phyloP scores from a whole-genome alignment of 2,888 invertebrate species.

The Sarcophaga variegata region DNA sequence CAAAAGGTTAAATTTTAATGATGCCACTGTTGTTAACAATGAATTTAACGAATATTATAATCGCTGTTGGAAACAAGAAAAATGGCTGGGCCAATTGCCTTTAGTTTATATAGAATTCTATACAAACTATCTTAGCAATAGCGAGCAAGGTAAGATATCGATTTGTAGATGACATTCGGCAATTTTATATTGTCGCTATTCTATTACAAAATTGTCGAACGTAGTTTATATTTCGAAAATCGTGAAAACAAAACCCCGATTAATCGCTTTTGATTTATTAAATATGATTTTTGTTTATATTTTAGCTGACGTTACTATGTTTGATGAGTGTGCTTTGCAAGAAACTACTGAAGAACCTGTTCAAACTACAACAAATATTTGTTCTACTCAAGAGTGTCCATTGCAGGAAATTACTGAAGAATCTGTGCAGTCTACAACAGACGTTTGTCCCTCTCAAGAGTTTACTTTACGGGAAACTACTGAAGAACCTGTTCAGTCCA shows the following conservation, averaged over 20 bases:
- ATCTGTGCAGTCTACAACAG: too few relatives aligned
- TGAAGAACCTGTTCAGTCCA: too few relatives aligned
- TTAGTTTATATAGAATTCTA: conserved; percentile 26
- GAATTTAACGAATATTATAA: conserved; percentile 61
- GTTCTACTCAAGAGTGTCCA: neutral
- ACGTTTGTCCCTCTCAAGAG: neutral
- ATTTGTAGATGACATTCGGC: neutral
- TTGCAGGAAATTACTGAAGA: neutral
- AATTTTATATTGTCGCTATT: too few relatives aligned
- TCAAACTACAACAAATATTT: neutral
- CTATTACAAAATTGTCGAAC: too few relatives aligned
- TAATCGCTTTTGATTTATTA: neutral
- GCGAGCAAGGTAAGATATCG: conserved; percentile 11
- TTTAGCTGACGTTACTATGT: conserved; percentile 13
- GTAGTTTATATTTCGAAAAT: too few relatives aligned
- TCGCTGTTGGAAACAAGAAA: conserved; percentile 63
- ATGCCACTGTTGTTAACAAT: conserved; percentile 16
- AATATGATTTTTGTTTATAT: neutral
- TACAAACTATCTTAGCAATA: neutral
- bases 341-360: neutral
- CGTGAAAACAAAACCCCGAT: too few relatives aligned
- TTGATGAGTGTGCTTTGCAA: neutral
- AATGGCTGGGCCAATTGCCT: conserved; percentile 53
- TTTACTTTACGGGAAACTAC: too few relatives aligned
- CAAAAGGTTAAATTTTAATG: conserved; percentile 33